Percentiles rank a stretch among this genome's conserved stretches.
These are phyloP conservation scores for Drosophila tripunctata DNA, from an alignment of 2,888 invertebrate species.

Conservation along the genomic window DNA sequence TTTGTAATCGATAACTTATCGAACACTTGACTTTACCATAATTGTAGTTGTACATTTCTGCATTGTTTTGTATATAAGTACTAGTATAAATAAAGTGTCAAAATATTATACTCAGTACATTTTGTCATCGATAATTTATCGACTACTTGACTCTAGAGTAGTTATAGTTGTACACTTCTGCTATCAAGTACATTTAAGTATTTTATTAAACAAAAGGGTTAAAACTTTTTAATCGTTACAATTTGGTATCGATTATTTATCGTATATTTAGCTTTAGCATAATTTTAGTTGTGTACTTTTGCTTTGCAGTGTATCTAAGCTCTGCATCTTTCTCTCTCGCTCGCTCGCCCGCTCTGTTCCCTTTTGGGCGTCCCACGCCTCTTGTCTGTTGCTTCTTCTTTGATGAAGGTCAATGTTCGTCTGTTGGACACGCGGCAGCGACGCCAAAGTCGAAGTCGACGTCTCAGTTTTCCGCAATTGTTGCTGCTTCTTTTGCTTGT, in stretches of 20 bases:
- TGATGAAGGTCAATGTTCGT: conserved; percentile 82
- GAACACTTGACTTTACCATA: too few relatives aligned
- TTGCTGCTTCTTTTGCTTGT: conserved; percentile 33
- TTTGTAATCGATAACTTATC: too few relatives aligned
- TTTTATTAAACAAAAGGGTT: too few relatives aligned
- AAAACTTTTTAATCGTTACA: neutral
- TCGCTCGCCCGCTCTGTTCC: neutral
- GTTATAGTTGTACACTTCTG: too few relatives aligned
- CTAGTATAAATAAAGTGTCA: too few relatives aligned
- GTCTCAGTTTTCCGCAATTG: conserved; percentile 10
- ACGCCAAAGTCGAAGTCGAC: conserved; percentile 2
- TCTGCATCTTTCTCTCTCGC: neutral
- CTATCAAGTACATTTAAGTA: neutral
- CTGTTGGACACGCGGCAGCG: conserved; percentile 43
- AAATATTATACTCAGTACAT: too few relatives aligned
- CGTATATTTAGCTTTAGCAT: neutral
- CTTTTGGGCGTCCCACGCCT: neutral
- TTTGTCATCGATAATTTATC: too few relatives aligned
- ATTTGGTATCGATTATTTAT: conserved; percentile 1
- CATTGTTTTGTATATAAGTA: too few relatives aligned
- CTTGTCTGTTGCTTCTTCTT: conserved; percentile 53
- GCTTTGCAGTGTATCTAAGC: conserved; percentile 18
- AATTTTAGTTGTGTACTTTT: neutral
- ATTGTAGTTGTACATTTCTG: too few relatives aligned
- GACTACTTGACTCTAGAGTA: too few relatives aligned